Evolutionary conservation across 2,888 invertebrate species (phyloP), one percentile per base, ranked within the genome.

Genomic region (Cataglyphis livida): DNA sequence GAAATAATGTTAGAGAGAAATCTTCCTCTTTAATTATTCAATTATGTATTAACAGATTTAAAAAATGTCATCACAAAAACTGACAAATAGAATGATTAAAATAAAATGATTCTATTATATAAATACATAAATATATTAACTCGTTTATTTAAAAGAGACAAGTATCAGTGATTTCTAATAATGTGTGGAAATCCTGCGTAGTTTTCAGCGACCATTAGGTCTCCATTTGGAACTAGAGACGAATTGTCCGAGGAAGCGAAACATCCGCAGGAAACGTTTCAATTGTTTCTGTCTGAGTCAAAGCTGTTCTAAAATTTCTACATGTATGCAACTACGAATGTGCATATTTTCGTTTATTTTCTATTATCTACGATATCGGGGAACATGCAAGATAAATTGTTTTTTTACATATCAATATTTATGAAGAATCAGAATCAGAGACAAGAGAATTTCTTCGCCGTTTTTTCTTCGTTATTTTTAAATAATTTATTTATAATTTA

Each of bases 251-350:
- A 70, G 82, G 82, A 89, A 88, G 82, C 54, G 84, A 88, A 88
- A 88, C 85, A 84, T 87, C 84, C 88, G 85, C 84, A 86, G 84
- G 87, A 87, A 86, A 81, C 65, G 83, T 83, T 78, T 71, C 79
- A 86, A 83, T 86, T 59, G 35, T 59, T 44, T 71, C 59, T 71
- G 73, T 54, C 73, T 71, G 78, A 71, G 44, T 44, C 78, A 59
- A 75, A 76, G 62, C n/a, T 70, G 41, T 83, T 83, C 62, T 74
- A 54, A 71, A 75, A 64, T 38, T 70, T 89, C 81, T 62, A 74
- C 25, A 25, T 81, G 81, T 68, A 28, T 21, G 41, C 73, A 68
- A 68, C 54, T 61, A 59, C 64, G 32, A 25, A 28, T 41, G 41
- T 32, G 38, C 10, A 57, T 57, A 59, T 70, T 70, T 59, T 25